These are phyloP conservation scores for Pogonomyrmex barbatus DNA, from an alignment of 1,140 invertebrate genomes.

Conservation along the genomic window DNA sequence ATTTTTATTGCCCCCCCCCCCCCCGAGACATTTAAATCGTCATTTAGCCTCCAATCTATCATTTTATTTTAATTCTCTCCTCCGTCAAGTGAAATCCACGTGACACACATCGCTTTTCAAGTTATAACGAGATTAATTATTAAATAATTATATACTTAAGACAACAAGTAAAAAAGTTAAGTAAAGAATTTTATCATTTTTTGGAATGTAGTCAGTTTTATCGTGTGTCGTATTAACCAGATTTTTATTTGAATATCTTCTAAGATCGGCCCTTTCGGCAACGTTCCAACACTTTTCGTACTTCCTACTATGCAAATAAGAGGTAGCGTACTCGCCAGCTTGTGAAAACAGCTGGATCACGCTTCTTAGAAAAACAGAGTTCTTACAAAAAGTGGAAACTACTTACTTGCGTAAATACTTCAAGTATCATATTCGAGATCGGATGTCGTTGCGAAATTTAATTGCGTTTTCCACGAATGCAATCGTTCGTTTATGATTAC, in stretches of 20 bases:
- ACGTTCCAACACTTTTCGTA: neutral
- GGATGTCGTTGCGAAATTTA: neutral
- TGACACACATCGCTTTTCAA: neutral
- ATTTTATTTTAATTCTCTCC: neutral
- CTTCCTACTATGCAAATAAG: slow-evolving; percentile 22
- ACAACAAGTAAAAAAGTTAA: neutral
- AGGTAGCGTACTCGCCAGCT: neutral
- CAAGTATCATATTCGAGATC: neutral
- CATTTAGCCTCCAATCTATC: neutral
- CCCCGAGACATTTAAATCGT: neutral
- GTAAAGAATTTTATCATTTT: neutral
- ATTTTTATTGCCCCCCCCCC: too few relatives aligned
- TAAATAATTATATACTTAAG: neutral
- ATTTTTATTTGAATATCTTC: neutral
- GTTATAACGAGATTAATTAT: neutral
- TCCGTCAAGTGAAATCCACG: neutral
- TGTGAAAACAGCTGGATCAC: slow-evolving; percentile 15
- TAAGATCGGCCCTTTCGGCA: neutral
- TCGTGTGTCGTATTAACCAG: neutral
- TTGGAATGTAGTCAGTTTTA: slow-evolving; percentile 8
- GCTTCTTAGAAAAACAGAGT: neutral
- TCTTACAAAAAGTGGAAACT: neutral
- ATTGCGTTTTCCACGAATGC: neutral
- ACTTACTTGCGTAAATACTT: neutral
- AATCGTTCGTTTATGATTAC: neutral